Evolutionary conservation across 1,140 invertebrate species (phyloP).

Genomic region (Achatina immaculata): DNA sequence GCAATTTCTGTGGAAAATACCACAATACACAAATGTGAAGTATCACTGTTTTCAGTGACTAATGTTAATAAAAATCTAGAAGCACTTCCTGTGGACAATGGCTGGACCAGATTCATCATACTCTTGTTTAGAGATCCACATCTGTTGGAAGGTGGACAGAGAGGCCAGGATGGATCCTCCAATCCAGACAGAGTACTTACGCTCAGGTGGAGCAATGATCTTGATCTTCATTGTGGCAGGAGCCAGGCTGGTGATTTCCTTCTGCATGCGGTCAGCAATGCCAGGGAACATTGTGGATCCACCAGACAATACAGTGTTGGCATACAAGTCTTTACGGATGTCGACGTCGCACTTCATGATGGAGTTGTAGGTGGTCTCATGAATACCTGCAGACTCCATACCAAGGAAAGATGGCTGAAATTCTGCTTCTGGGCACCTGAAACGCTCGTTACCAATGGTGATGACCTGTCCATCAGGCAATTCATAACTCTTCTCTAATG

Average conservation of each 20-base stretch:
- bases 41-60: too few relatives aligned
- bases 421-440: constrained; percentile 73
- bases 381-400: constrained; percentile 50
- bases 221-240: constrained; percentile 50
- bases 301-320: constrained; percentile 79
- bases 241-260: constrained; percentile 72
- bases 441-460: constrained; percentile 62
- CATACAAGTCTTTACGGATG: constrained; percentile 89
- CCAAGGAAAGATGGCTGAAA: constrained; percentile 77
- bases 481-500: constrained; percentile 70
- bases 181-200: constrained; percentile 66
- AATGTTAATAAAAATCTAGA: too few relatives aligned
- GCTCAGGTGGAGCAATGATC: constrained; percentile 70
- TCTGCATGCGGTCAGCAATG: constrained; percentile 84
- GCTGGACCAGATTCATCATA: constrained; percentile 32
- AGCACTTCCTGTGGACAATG: constrained; percentile 41
- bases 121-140: constrained; percentile 72
- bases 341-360: constrained; percentile 79
- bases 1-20: too few relatives aligned
- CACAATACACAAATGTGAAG: too few relatives aligned
- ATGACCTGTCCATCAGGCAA: constrained; percentile 70
- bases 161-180: constrained; percentile 70
- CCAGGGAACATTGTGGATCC: constrained; percentile 88
- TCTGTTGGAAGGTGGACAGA: constrained; percentile 73
- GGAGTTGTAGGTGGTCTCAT: constrained; percentile 83